Base-by-base conservation (phyloP, 2,888 invertebrate species). In the Tromatobia lineatoria region DNA sequence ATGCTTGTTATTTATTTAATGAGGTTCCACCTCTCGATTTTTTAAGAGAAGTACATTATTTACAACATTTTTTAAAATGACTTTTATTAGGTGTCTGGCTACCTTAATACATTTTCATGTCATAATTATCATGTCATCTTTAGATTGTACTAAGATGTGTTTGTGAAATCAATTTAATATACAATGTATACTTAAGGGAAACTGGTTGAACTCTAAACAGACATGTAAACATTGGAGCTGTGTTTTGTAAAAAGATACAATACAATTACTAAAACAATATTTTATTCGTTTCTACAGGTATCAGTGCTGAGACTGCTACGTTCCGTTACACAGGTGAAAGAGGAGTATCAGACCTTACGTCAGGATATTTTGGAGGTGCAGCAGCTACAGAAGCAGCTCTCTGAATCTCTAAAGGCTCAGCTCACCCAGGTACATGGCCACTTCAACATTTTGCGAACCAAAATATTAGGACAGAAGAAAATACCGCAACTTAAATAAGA, bases 351-450 rank as follows among this genome's bases (percentile, higher is more conserved):
- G 93, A 96, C 96, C 90, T 94, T 97, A 76, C 95, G 97, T 47
- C 96, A 96, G 91, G 97, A 97, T 94, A 95, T 97, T 89, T 95
- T 96, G 89, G 97, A 97, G 91, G 97, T 97, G 87, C 97, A 97
- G 92, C 96, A 97, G 86, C 93, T 97, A 89, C 97, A 97, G 93
- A 95, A 96, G 87, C 97, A 97, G 94, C 95, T 97, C 88, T 96
- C 97, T 50, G 95, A 95, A 83, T 95, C 97, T n/a, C 95, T 97
- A 85, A 96, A 96, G 87, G 94, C 95, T 82, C 97, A 97, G 92
- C 95, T 97, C 90, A 94, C 95, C 61, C 94, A 96, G 88, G 96
- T 97, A 93, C 97, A 97, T 92, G 96, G 96, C 78, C 96, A 96
- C 91, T 97, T 97, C 93, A 96, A 96, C 90, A 94, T 95, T 85